These are phyloP conservation scores for Erethizon dorsatum DNA, from an alignment of 2,797 vertebrate genomes.

Conservation along the genomic window DNA sequence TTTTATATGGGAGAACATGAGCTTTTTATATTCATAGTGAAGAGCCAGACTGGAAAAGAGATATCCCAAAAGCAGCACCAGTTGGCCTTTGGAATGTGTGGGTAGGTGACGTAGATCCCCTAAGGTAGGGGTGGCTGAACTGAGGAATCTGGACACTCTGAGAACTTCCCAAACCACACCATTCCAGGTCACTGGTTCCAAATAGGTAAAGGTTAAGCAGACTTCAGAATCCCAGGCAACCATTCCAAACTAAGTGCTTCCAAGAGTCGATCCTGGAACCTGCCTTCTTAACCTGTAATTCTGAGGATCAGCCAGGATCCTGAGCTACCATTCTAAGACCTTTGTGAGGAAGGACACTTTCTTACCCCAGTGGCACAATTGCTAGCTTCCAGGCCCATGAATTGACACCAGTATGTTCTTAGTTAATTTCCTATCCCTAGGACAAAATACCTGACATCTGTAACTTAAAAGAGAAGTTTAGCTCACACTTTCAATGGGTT, in stretches of 20 bases:
- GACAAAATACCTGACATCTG: not conserved
- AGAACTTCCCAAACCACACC: not conserved
- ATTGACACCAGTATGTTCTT: not conserved
- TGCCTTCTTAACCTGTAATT: not conserved
- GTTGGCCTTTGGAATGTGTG: not conserved
- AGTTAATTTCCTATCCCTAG: not conserved
- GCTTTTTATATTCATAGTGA: not conserved
- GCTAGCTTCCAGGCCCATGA: not conserved
- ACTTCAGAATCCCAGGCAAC: not conserved
- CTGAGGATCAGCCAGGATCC: not conserved
- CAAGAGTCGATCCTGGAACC: not conserved
- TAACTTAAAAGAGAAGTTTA: not conserved
- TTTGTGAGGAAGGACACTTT: not conserved
- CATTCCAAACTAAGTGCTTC: not conserved
- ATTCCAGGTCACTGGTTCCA: not conserved
- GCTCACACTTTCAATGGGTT: not conserved
- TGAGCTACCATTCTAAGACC: not conserved
- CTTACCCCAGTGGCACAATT: not conserved
- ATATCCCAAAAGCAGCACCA: not conserved
- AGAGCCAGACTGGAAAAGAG: not conserved
- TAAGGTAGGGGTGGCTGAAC: not conserved
- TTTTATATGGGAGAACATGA: not conserved
- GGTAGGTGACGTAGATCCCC: not conserved
- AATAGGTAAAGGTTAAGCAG: not conserved
- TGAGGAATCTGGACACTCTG: not conserved